Percentiles rank a stretch among this genome's conserved stretches.
Evolutionary conservation across 1,140 invertebrate species (phyloP).

Genomic region (Euura saliciscinereae): DNA sequence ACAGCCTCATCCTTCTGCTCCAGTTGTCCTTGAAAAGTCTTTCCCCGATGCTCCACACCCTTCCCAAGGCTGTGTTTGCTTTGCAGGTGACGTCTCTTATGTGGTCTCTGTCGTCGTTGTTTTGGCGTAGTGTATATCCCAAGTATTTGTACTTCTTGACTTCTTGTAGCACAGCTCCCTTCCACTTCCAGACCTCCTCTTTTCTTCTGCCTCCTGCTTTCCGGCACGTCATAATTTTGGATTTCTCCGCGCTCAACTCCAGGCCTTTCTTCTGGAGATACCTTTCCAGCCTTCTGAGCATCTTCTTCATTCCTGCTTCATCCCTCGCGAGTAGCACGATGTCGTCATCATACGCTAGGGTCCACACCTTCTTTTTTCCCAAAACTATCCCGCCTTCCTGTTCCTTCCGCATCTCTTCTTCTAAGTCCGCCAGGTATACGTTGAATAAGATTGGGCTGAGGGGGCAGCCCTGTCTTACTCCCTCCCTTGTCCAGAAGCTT

Average conservation of each 20-base stretch:
- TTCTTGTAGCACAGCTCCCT: constrained; percentile 11
- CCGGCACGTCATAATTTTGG: constrained; percentile 23
- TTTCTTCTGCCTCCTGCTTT: constrained; percentile 19
- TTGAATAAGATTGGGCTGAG: constrained; percentile 48
- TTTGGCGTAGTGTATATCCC: background rate
- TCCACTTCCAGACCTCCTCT: constrained; percentile 12
- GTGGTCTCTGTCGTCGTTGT: constrained; percentile 11
- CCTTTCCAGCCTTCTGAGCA: constrained; percentile 7
- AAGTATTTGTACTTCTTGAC: constrained; percentile 21
- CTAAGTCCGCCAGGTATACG: constrained; percentile 16
- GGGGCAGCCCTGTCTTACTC: constrained; percentile 20
- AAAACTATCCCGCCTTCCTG: constrained; percentile 23
- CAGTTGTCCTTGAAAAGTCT: constrained; percentile 11
- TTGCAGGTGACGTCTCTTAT: constrained; percentile 22
- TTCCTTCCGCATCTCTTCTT: constrained; percentile 17
- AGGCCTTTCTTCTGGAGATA: constrained; percentile 10
- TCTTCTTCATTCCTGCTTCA: constrained; percentile 14
- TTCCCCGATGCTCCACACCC: constrained; percentile 24
- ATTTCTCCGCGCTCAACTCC: constrained; percentile 11
- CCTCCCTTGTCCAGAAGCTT: constrained; percentile 16
- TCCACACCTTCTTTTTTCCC: constrained; percentile 20
- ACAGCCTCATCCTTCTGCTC: constrained; percentile 21
- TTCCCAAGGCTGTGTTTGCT: constrained; percentile 17
- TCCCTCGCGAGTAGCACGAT: constrained; percentile 10
- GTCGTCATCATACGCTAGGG: background rate